phyloP scores from a whole-genome alignment of 2,888 invertebrate species.

The Cancer borealis region DNA sequence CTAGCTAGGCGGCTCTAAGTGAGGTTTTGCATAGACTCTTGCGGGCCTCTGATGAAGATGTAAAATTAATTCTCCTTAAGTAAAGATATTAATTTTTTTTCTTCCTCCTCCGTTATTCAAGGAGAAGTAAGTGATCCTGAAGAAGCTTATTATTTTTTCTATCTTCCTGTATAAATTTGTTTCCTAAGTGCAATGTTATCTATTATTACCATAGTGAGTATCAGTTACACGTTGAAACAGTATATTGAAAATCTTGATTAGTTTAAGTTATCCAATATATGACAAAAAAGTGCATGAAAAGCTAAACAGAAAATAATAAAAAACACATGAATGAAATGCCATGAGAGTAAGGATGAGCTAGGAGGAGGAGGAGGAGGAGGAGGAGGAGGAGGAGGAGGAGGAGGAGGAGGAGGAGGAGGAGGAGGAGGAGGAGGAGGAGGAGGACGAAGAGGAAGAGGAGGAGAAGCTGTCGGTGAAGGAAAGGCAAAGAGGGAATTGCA shows the following conservation, averaged over 20 bases:
- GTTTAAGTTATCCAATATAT: neutral
- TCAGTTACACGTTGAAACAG: neutral
- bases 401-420: constrained; percentile 7
- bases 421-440: constrained; percentile 31
- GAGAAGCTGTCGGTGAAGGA: constrained; percentile 6
- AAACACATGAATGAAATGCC: neutral
- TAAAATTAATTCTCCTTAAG: constrained; percentile 10
- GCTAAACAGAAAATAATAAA: neutral
- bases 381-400: constrained; percentile 32
- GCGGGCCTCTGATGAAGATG: neutral
- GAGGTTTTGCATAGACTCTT: neutral
- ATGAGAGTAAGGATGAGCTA: neutral
- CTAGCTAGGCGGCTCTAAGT: neutral
- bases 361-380: neutral
- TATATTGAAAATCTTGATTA: neutral
- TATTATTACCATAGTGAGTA: neutral
- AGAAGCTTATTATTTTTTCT: neutral
- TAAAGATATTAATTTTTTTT: neutral
- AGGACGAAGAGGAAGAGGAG: neutral
- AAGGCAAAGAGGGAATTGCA: neutral
- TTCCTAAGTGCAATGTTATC: neutral
- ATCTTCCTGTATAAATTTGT: neutral
- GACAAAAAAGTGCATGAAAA: neutral
- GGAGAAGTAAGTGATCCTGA: neutral
- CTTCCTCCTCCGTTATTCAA: neutral